Evolutionary conservation across 2,888 invertebrate genomes (phyloP), one percentile per base, ranked within the genome.

Genomic region (Cistogaster globosa): DNA sequence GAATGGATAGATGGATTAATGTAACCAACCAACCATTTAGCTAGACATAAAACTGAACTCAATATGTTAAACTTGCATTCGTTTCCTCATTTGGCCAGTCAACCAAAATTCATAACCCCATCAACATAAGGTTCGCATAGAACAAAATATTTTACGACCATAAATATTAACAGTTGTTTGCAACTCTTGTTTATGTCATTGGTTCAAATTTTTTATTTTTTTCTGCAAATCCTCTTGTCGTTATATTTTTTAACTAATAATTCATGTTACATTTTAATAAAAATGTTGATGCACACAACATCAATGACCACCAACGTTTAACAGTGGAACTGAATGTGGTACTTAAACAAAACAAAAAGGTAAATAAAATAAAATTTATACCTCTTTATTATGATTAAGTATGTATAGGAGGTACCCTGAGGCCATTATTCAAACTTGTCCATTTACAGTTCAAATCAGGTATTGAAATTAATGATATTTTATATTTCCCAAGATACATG

Each of bases 231-330:
- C 62, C 80, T 77, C 77, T 81, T 77, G 77, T 75, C 63, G 74
- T 82, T 81, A 57, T 81, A 81, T 80, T 81, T 84, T 84, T 84
- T 81, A 69, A 62, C 72, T 81, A 84, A 86, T 86, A 86, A 83
- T 83, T 86, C 86, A 86, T 84, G 83, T 84, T 82, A 80, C 79
- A 81, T 80, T 86, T 84, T 86, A 86, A 84, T 84, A 86, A 84
- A 86, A 86, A 84, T 78, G 58, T 72, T 83, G 69, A 69, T 62
- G 60, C 55, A 78, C 72, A 78, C 68, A 85, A 77, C 65, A 68
- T 51, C 65, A 68, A 79, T 67, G 77, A 51, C 71, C 53, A 72
- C 51, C 51, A 60, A 11, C 26, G 45, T 14, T 4, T 26, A n/a
- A 78, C 60, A 63, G 78, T 78, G 78, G 55, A 4, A 9, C 12